A percentile compares a stretch with the other conserved stretches of the same genome.
These are phyloP conservation scores for Adelosebastes latens DNA, from an alignment of 2,797 vertebrate genomes.

Conservation along the genomic window DNA sequence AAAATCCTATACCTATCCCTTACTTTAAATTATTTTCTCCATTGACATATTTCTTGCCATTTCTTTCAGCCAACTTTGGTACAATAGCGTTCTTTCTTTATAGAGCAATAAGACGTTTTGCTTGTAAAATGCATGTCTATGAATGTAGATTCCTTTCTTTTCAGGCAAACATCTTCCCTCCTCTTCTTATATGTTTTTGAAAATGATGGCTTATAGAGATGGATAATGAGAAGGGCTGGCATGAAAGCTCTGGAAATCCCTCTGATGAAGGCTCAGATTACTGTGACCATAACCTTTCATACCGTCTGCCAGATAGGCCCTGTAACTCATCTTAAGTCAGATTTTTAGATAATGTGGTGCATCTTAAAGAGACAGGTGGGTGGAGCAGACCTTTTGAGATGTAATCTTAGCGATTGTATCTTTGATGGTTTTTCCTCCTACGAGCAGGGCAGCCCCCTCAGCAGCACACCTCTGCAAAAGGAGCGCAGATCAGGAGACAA, in stretches of 20 bases:
- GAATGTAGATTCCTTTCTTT: too few relatives aligned
- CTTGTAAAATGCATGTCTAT: too few relatives aligned
- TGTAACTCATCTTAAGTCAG: conserved; percentile 20
- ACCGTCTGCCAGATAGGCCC: conserved; percentile 17
- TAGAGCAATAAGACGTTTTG: too few relatives aligned
- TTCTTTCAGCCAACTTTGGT: too few relatives aligned
- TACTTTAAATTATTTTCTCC: too few relatives aligned
- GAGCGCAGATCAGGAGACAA: conserved; percentile 61
- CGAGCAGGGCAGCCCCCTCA: conserved; percentile 38
- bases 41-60: too few relatives aligned
- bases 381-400: conserved; percentile 42
- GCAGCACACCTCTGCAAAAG: conserved; percentile 42
- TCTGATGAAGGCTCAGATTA: conserved; percentile 32
- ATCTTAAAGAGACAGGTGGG: conserved; percentile 19
- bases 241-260: conserved; percentile 21
- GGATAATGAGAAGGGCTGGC: conserved; percentile 27
- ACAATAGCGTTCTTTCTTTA: too few relatives aligned
- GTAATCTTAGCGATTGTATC: conserved; percentile 10
- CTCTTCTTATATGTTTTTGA: neutral
- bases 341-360: conserved; percentile 22
- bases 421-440: conserved; percentile 46
- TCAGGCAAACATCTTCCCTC: neutral
- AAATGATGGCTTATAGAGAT: conserved; percentile 19
- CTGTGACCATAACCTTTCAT: conserved; percentile 33
- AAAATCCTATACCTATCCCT: too few relatives aligned